Evolutionary conservation across 2,888 invertebrate genomes (phyloP).

Genomic region (Coleophora deauratella): DNA sequence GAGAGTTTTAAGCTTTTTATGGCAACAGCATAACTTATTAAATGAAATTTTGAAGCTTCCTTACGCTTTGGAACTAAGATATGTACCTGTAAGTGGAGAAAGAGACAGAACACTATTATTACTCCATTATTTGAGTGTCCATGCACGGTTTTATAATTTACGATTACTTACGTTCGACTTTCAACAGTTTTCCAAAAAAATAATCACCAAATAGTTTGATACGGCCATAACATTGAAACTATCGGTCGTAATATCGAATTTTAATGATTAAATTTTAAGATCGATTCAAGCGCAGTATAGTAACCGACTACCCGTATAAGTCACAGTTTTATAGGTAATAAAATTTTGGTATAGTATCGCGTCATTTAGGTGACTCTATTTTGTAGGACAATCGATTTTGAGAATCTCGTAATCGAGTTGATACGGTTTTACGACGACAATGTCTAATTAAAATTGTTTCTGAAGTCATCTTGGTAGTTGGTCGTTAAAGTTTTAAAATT

Average conservation of each 20-base stretch:
- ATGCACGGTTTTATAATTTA: conserved; percentile 22
- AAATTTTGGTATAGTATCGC: conserved; percentile 64
- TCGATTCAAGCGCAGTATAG: conserved; percentile 41
- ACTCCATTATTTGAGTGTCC: no score
- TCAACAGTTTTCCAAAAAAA: conserved; percentile 38
- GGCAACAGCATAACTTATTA: no score
- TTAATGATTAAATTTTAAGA: conserved; percentile 54
- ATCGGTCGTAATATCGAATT: conserved; percentile 67
- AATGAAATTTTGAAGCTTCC: no score
- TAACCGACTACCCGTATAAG: conserved; percentile 45
- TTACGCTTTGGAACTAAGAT: no score
- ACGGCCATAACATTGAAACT: conserved; percentile 62
- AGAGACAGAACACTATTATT: no score
- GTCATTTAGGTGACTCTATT: conserved; percentile 45
- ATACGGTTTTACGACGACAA: conserved; percentile 33
- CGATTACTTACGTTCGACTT: conserved; percentile 40
- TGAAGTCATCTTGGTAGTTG: no score
- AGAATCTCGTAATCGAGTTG: conserved; percentile 29
- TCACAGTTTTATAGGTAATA: conserved; percentile 66
- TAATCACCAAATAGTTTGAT: conserved; percentile 54
- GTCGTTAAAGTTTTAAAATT: no score
- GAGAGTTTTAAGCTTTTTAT: conserved; percentile 9
- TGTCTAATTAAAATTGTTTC: conserved; percentile 21
- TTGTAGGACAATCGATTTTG: conserved; percentile 42
- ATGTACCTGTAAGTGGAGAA: no score